Evolutionary conservation across 2,888 invertebrate genomes (phyloP).

Genomic region (Pristionchus exspectatus): DNA sequence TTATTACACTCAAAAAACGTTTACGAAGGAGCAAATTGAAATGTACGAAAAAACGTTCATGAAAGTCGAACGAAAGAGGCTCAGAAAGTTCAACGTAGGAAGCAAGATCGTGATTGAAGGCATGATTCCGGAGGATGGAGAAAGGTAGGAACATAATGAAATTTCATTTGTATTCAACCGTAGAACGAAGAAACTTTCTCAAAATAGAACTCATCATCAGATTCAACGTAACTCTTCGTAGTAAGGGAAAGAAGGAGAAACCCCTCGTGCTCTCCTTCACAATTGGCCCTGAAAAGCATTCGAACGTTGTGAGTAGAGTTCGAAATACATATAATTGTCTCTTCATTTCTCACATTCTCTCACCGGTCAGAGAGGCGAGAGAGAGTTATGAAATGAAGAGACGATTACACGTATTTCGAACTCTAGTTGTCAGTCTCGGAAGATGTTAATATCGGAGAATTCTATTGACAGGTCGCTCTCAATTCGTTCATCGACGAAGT

Average conservation of each 20-base stretch:
- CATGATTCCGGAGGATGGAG: not conserved
- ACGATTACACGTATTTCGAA: no score
- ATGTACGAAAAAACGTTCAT: no score
- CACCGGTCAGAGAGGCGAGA: no score
- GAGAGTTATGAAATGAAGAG: no score
- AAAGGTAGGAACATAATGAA: not conserved
- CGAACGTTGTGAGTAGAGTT: not conserved
- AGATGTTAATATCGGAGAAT: no score
- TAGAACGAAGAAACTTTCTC: no score
- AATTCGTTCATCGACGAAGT: not conserved
- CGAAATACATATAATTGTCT: no score
- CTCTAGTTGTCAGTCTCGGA: no score
- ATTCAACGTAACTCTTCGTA: not conserved
- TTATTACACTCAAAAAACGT: no score
- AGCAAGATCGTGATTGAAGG: not conserved
- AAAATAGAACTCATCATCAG: not conserved
- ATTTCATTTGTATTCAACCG: no score
- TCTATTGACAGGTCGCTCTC: not conserved
- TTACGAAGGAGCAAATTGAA: no score
- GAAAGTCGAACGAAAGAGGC: not conserved
- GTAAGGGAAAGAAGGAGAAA: not conserved
- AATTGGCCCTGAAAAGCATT: not conserved
- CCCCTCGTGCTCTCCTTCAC: not conserved
- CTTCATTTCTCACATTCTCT: no score
- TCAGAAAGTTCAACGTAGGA: not conserved